These are phyloP conservation scores for Drymodes brunneopygia DNA, from an alignment of 2,113 vertebrate genomes.

Conservation along the genomic window DNA sequence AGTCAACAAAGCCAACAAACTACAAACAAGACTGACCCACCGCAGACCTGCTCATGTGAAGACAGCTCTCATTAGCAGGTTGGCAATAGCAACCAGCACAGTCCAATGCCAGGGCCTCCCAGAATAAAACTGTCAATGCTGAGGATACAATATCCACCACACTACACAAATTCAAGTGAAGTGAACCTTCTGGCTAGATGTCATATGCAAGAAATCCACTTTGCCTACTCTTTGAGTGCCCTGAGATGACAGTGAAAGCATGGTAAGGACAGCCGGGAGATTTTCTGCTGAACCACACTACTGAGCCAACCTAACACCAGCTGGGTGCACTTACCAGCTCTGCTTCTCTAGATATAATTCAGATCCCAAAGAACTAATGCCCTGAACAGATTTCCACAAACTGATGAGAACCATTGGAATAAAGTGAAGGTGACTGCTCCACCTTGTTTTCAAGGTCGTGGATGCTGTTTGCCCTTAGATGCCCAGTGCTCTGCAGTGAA, in stretches of 20 bases:
- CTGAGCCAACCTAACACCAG: neutral
- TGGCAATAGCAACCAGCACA: neutral
- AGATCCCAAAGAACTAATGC: neutral
- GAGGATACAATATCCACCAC: neutral
- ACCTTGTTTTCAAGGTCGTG: neutral
- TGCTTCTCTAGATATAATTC: neutral
- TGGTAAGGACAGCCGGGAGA: neutral
- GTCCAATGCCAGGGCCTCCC: accelerated
- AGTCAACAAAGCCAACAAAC: neutral
- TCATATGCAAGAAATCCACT: neutral
- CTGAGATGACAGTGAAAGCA: neutral
- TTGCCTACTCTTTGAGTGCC: neutral
- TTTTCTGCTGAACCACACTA: accelerated
- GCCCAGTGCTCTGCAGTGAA: neutral
- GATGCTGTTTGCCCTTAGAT: neutral
- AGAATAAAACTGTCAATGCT: neutral
- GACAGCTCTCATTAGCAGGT: accelerated
- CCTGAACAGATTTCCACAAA: neutral
- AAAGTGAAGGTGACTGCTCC: neutral
- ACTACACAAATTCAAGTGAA: neutral
- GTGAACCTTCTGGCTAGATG: neutral
- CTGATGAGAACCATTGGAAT: neutral
- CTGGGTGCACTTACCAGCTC: neutral
- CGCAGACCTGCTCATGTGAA: accelerated
- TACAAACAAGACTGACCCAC: neutral